Base-by-base conservation (phyloP, 2,797 vertebrate genomes). In the Triplophysa yarkandensis region DNA sequence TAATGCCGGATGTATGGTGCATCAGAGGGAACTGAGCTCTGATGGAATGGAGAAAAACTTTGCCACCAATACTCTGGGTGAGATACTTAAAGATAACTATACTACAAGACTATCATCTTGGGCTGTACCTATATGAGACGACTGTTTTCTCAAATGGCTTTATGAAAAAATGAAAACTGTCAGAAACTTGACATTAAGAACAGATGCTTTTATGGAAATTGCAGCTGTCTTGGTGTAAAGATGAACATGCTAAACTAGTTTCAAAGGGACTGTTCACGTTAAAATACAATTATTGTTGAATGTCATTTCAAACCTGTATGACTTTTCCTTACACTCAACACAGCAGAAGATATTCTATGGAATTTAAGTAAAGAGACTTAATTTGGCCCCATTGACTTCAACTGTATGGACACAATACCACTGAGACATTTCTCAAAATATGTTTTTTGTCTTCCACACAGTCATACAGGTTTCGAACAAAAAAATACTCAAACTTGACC, bases 61-160 rank as follows among this genome's bases (percentile, higher is more conserved):
- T 83, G 91, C 89, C 13, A 90, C 87, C 71, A 93, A 93, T 82
- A 89, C 90, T 0, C 86, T 93, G 85, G 92, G 92, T 93, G 80
- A 88, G 82, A 39, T 21, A 7, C 2, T 3, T 28, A 30, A 7
- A 28, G 4, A 52, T 10, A 55, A 30, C 28, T 17, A 30, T 5
- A 17, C 16, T 13, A 54, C n/a, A 46, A 10, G 54, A 30, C 21
- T 13, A 25, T 25, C 23, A 25, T 46, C 17, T 46, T 25, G n/a
- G n/a, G n/a, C n/a, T n/a, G n/a, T n/a, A n/a, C 23, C 11, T 19
- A 8, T 7, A 7, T 44, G 14, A 17, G 43, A 36, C 1, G 34
- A 36, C 6, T 3, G 30, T 30, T 30, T 30, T 30, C 30, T 30
- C 30, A 30, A 30, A 6, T 30, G 30, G 6, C 30, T 30, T 48